Conservation (phyloP, 2,888 invertebrate species). For the Cheilosia impressa region DNA sequence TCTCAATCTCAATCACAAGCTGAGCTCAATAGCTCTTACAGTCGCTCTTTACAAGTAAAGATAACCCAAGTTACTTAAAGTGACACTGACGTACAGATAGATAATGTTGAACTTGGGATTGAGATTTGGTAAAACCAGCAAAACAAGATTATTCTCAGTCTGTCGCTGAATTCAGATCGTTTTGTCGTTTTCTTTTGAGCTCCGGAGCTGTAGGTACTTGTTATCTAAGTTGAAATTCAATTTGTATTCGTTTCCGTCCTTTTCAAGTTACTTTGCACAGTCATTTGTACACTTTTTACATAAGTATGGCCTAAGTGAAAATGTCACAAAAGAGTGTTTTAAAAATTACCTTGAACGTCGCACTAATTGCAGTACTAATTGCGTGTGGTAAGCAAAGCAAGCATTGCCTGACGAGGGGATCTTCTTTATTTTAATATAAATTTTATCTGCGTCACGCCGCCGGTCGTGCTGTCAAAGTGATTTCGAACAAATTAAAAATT, state of each 20-base stretch:
- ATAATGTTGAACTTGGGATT: no score
- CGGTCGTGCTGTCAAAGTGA: background rate
- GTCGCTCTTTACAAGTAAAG: no score
- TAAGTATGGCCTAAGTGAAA: background rate
- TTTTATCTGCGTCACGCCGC: background rate
- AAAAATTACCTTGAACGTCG: background rate
- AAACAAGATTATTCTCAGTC: constrained; percentile 1
- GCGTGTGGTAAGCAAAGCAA: background rate
- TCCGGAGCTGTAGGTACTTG: background rate
- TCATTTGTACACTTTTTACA: background rate
- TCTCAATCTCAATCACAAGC: no score
- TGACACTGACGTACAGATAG: no score
- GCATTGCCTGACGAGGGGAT: background rate
- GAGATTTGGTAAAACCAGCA: background rate
- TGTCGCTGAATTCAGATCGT: background rate
- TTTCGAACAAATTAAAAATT: background rate
- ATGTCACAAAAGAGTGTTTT: background rate
- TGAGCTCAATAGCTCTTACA: no score
- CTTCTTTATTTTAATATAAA: background rate
- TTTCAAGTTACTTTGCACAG: background rate
- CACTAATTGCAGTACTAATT: background rate
- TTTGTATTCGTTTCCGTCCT: background rate
- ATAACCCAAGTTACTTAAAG: no score
- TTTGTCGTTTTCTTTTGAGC: background rate
- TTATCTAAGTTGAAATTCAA: background rate